Base-by-base conservation (phyloP, 2,113 vertebrate genomes). In the Rissa tridactyla region DNA sequence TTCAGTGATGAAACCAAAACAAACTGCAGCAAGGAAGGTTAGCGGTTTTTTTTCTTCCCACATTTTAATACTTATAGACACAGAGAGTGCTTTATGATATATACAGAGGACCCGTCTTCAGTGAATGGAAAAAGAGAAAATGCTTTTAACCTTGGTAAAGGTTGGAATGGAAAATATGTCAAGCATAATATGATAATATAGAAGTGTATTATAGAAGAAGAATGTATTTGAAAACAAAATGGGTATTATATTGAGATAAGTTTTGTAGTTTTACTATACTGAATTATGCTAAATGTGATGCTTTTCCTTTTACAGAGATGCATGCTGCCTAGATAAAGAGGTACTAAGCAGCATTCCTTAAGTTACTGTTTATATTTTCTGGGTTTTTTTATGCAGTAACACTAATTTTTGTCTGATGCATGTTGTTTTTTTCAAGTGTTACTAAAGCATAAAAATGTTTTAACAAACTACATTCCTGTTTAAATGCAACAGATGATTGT, bases 1-100 rank as follows among this genome's bases (percentile, higher is more conserved):
- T 99, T 98, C 97, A 99, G 99, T 82, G 99, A 99, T 70, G 99
- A 99, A 97, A 90, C 81, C 34, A 99, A 98, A 92, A 81, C 96
- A 23, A 99, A 99, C 71, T 99, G 99, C 95, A 98, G 98, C 94
- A 99, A 98, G 51, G 96, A 98, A 97, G 97, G 99, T 99, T 92
- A 96, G 99, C 82, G 9, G 55, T 34, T 57, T 66, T 49, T 62
- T 17, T 40, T 23, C 23, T 18, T 46, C 30, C 5, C 3, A 12
- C 0, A 2, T 44, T 78, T 82, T 38, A 30, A 36, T 57, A 6
- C 4, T 80, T 70, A 21, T 1, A 44, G 70, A 29, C 13, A 25
- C 10, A 11, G n/a, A 54, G 9, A 75, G 40, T 47, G 5, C 2
- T 80, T 32, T 15, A 13, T 21, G 62, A 7, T 68, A 32, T 61